Evolutionary conservation across 2,888 invertebrate genomes (phyloP).

Genomic region (Meganola albula): DNA sequence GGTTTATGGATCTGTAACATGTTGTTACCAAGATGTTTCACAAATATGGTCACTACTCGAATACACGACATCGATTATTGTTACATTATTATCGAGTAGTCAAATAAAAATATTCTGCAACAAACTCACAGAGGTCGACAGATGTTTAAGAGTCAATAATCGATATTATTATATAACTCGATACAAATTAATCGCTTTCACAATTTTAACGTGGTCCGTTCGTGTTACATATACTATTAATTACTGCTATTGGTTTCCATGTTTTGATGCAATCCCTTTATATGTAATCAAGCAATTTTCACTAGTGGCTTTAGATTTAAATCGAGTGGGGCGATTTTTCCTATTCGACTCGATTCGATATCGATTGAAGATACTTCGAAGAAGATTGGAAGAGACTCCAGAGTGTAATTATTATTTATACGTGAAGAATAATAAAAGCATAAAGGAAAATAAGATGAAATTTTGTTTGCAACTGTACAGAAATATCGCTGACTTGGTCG

Average conservation of each 20-base stretch:
- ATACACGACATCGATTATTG: slow-evolving; percentile 39
- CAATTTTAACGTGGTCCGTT: slow-evolving; percentile 37
- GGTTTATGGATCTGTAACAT: slow-evolving; percentile 35
- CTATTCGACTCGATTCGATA: slow-evolving; percentile 50
- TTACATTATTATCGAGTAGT: slow-evolving; percentile 41
- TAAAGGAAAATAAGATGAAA: slow-evolving; percentile 48
- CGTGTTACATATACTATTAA: slow-evolving; percentile 40
- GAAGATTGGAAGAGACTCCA: slow-evolving; percentile 47
- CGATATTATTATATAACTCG: slow-evolving; percentile 33
- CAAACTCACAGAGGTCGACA: slow-evolving; percentile 40
- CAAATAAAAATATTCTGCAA: slow-evolving; percentile 37
- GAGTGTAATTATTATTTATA: slow-evolving; percentile 50
- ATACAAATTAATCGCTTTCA: slow-evolving; percentile 32
- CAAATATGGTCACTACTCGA: slow-evolving; percentile 52
- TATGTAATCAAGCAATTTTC: slow-evolving; percentile 45
- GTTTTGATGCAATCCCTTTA: slow-evolving; percentile 30
- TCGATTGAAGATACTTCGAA: slow-evolving; percentile 47
- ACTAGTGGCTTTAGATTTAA: slow-evolving; percentile 51
- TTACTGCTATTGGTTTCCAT: slow-evolving; percentile 38
- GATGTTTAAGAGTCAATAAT: slow-evolving; percentile 42
- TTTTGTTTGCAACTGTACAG: slow-evolving; percentile 50
- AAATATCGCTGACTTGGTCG: slow-evolving; percentile 50
- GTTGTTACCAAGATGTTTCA: slow-evolving; percentile 38
- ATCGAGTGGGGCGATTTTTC: slow-evolving; percentile 57
- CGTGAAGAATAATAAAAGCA: slow-evolving; percentile 43